phyloP scores from a whole-genome alignment of 2,113 vertebrate species.

The Rhynchopsitta pachyrhyncha region DNA sequence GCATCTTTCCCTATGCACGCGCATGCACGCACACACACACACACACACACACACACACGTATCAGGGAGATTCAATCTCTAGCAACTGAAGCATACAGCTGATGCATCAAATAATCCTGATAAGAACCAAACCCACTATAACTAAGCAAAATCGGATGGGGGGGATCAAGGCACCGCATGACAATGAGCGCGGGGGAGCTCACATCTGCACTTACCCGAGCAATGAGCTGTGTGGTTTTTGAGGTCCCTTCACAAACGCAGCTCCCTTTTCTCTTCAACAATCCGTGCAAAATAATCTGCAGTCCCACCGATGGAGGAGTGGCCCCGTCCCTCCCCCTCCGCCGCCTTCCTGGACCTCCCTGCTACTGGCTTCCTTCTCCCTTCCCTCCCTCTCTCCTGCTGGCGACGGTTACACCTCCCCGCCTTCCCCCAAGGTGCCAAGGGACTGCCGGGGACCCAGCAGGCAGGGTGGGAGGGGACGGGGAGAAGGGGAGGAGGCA shows the following conservation, averaged over 20 bases:
- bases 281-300: conserved; percentile 81
- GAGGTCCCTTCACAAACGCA: conserved; percentile 33
- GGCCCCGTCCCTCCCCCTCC: conserved; percentile 44
- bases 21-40: background rate
- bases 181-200: background rate
- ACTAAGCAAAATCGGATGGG: background rate
- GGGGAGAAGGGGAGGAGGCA: conserved; percentile 37
- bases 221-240: conserved; percentile 31
- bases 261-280: conserved; percentile 71
- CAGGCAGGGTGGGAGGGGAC: conserved; percentile 50
- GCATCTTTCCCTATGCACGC: background rate
- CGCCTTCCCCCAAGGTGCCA: conserved; percentile 73
- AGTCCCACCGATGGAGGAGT: conserved; percentile 70
- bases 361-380: conserved; percentile 25
- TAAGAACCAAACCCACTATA: background rate
- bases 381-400: background rate
- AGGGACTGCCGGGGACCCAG: conserved; percentile 50
- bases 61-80: background rate
- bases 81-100: background rate
- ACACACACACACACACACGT: background rate
- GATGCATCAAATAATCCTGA: conserved; percentile 31
- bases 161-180: background rate
- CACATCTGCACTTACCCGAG: conserved; percentile 58
- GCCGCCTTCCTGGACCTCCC: conserved; percentile 45
- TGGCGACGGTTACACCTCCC: conserved; percentile 53